These are phyloP conservation scores for Pangasianodon hypophthalmus DNA, from an alignment of 2,113 vertebrate species.

Conservation along the genomic window DNA sequence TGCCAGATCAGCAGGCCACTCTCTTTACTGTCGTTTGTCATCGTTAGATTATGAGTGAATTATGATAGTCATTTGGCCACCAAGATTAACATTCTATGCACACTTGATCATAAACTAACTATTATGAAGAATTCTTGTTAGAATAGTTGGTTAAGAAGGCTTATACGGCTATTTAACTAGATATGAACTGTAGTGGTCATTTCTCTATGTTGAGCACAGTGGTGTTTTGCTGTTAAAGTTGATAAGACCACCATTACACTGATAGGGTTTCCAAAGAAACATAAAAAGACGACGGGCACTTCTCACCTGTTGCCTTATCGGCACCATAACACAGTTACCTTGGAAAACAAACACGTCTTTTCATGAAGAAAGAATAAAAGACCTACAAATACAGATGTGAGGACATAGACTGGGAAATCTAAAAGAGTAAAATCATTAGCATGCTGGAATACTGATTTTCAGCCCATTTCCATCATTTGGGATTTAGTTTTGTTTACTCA, in stretches of 20 bases:
- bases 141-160: neutral
- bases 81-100: neutral
- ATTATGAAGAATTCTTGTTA: neutral
- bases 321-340: neutral
- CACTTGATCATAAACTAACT: neutral
- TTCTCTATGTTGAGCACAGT: slow-evolving; percentile 66
- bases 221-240: slow-evolving; percentile 56
- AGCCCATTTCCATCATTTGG: neutral
- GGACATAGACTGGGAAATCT: neutral
- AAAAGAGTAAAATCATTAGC: neutral
- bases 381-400: neutral
- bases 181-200: slow-evolving; percentile 58
- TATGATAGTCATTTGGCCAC: neutral
- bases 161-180: neutral
- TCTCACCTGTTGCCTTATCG: slow-evolving; percentile 27
- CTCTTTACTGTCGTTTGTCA: neutral
- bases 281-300: slow-evolving; percentile 48
- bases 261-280: slow-evolving; percentile 68
- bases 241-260: slow-evolving; percentile 67
- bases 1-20: too few relatives aligned
- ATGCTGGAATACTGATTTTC: neutral
- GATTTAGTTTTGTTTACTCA: neutral
- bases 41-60: neutral
- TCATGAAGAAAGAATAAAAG: neutral
- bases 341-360: slow-evolving; percentile 7